phyloP scores from a whole-genome alignment of 2,797 vertebrate species.

The Sebastolobus altivelis region DNA sequence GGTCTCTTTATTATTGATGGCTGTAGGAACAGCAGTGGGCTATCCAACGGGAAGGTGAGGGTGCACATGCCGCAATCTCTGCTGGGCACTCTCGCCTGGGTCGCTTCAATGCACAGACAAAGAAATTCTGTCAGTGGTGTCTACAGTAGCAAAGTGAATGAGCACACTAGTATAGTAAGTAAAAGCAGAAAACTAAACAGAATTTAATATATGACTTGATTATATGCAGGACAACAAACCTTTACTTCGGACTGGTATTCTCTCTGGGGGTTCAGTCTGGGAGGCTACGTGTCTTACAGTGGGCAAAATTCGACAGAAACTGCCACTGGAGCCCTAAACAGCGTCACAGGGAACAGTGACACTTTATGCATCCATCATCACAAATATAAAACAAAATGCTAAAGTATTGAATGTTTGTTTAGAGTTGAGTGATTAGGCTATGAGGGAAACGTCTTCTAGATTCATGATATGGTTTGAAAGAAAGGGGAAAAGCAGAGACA shows the following conservation, averaged over 20 bases:
- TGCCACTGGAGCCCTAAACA: neutral
- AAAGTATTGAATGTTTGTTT: neutral
- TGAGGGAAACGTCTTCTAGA: too few species aligned
- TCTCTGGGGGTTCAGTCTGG: slow-evolving; percentile 30
- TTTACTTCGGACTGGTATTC: slow-evolving; percentile 12
- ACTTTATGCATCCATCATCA: neutral
- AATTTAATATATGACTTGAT: neutral
- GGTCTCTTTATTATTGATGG: slow-evolving; percentile 29
- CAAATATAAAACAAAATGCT: neutral
- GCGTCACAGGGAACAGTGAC: neutral
- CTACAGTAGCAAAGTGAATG: too few species aligned
- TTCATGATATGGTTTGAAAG: too few species aligned
- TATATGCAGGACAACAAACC: slow-evolving; percentile 16
- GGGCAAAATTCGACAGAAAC: neutral
- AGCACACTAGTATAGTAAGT: too few species aligned
- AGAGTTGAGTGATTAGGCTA: too few species aligned
- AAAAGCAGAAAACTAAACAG: too few species aligned
- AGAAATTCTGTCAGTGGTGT: neutral
- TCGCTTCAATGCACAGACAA: slow-evolving; percentile 24
- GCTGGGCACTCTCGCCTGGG: slow-evolving; percentile 25
- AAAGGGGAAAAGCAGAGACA: too few species aligned
- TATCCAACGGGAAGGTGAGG: slow-evolving; percentile 34
- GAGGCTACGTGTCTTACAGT: slow-evolving; percentile 26
- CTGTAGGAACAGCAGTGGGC: slow-evolving; percentile 31
- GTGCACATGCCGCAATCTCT: slow-evolving; percentile 37